Evolutionary conservation across 2,113 vertebrate species (phyloP), one percentile per base, ranked within the genome.

Genomic region (Gobio gobio): DNA sequence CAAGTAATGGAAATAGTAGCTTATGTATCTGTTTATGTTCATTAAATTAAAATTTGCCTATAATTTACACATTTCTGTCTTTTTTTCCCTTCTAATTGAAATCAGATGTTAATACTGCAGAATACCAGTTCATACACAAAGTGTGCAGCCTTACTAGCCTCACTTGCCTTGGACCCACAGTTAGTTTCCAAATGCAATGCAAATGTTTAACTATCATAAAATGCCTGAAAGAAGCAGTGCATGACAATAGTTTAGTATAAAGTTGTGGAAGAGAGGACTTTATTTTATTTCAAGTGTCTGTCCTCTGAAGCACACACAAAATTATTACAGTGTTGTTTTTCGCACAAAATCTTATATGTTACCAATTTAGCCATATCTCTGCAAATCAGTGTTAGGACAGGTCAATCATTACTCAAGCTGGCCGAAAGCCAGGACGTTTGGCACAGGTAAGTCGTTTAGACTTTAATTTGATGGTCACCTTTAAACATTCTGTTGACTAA

Each of bases 21-120:
- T 93, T 94, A 94, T 96, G 95, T 96, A 96, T 94, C 94, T 93
- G 94, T 96, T 96, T 95, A 94, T 95, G 95, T 96, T 96, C 94
- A 96, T 95, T 96, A 96, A 96, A 97, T 92, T 93, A 91, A 90
- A 92, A 94, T 95, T 96, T 96, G 93, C 94, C 95, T 93, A 95
- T 93, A 92, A 93, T 92, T 47, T 56, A 26, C 6, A 84, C 0
- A 77, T 22, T 49, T 80, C 85, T 81, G 73, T 63, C 36, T 40
- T 59, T 85, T 73, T 64, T 49, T 70, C 70, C 70, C 80, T 77
- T 14, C 45, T 43, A 66, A 49, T 22, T 77, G 13, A 47, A 49
- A 64, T 33, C 3, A 29, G 6, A 63, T 63, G 22, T 40, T 7
- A 43, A n/a, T 33, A 82, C 26, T 56, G 64, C 64, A 47, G n/a